A percentile compares a stretch with the other conserved stretches of the same genome.
Conservation (phyloP, 2,888 invertebrate species). For the Melanchra persicariae region DNA sequence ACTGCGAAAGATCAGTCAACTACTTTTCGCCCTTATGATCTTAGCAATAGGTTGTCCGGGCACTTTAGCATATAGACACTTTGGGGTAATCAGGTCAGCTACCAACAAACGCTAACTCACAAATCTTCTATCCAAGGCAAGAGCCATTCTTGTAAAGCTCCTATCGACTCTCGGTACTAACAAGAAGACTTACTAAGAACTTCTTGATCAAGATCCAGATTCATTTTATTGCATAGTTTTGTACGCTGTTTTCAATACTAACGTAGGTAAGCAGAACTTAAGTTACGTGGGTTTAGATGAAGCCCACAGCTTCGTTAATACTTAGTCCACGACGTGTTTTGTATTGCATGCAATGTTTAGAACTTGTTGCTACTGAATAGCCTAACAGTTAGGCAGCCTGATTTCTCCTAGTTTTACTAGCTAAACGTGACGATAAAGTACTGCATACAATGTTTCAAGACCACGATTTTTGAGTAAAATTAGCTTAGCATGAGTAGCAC, state of each 20-base stretch:
- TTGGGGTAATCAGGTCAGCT: not conserved
- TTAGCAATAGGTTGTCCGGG: not conserved
- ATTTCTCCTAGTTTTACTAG: conserved; percentile 40
- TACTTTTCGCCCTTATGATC: not conserved
- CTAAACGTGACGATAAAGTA: conserved; percentile 44
- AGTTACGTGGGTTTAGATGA: conserved; percentile 4
- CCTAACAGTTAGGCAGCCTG: conserved; percentile 29
- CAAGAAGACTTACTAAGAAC: not conserved
- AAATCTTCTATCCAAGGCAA: not conserved
- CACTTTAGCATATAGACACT: not conserved
- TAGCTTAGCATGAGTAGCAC: no score
- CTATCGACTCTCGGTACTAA: not conserved
- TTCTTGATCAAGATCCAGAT: not conserved
- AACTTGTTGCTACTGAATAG: conserved; percentile 9
- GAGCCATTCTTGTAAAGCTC: not conserved
- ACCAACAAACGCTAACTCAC: not conserved
- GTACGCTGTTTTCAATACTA: not conserved
- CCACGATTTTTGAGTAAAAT: conserved; percentile 3
- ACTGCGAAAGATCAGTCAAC: not conserved
- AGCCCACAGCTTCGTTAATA: conserved; percentile 21
- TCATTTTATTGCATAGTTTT: conserved; percentile 4
- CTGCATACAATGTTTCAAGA: conserved; percentile 21
- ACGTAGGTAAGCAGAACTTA: not conserved
- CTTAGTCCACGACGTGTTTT: conserved; percentile 20
- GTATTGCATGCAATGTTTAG: conserved; percentile 22